A percentile compares a stretch with the other conserved stretches of the same genome.
These are phyloP conservation scores for Lutra lutra DNA, from an alignment of 2,797 vertebrate species.

Conservation along the genomic window DNA sequence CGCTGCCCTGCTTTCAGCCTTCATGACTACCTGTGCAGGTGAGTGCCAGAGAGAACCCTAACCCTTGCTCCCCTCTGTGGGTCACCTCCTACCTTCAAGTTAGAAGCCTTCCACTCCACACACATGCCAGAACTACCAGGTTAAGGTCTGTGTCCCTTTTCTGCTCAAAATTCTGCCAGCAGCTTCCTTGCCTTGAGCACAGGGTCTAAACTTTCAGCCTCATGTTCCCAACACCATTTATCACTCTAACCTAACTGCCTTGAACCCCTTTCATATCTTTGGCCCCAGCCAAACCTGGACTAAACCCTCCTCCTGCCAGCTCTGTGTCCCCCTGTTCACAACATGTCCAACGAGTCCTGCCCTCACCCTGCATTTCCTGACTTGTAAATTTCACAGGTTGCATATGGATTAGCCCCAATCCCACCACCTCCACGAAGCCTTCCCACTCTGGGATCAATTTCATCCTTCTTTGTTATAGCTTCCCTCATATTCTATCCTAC, in stretches of 20 bases:
- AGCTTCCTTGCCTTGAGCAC: neutral
- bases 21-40: neutral
- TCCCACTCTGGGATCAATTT: neutral
- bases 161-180: neutral
- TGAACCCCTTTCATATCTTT: too few species aligned
- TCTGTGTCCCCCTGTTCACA: neutral
- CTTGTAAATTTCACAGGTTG: neutral
- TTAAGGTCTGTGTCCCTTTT: neutral
- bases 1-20: neutral
- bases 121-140: neutral
- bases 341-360: rapidly evolving
- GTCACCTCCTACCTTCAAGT: neutral
- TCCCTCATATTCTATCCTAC: neutral
- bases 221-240: neutral
- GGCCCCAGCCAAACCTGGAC: neutral
- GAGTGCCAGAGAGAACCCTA: neutral
- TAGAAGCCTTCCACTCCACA: neutral
- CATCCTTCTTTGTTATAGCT: neutral
- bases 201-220: neutral
- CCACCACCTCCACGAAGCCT: neutral
- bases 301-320: neutral
- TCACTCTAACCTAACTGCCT: neutral
- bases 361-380: neutral
- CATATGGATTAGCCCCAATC: neutral
- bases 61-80: neutral